Evolutionary conservation across 2,888 invertebrate genomes (phyloP).

Genomic region (Gryllus longicercus): DNA sequence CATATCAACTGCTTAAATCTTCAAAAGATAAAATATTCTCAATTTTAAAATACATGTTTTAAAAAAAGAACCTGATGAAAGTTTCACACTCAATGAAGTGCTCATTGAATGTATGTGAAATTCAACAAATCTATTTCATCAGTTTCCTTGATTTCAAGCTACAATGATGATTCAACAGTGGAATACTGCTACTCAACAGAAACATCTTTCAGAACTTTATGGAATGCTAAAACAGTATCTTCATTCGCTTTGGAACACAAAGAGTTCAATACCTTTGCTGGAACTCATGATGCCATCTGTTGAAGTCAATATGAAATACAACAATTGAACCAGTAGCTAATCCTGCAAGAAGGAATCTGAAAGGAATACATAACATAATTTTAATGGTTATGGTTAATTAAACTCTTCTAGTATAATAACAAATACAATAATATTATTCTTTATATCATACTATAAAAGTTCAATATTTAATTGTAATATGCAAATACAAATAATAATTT

Average conservation of each 20-base stretch:
- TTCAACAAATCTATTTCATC: conserved; percentile 22
- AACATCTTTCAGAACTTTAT: background rate
- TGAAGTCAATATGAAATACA: conserved; percentile 99
- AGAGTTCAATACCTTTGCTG: conserved; percentile 79
- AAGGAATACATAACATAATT: conserved; percentile 35
- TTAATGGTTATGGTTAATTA: background rate
- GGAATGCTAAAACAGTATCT: conserved; percentile 18
- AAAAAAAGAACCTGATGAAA: conserved; percentile 20
- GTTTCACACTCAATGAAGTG: background rate
- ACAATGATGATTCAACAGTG: conserved; percentile 20
- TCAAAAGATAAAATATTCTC: conserved; percentile 18
- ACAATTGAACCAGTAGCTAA: conserved; percentile 96
- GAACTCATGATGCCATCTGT: conserved; percentile 95
- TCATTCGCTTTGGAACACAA: background rate
- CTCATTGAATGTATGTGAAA: conserved; percentile 20
- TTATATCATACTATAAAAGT: background rate
- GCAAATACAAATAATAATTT: background rate
- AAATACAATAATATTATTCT: background rate
- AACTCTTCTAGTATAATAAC: background rate
- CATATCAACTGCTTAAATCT: conserved; percentile 3
- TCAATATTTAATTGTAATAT: background rate
- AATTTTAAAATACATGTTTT: conserved; percentile 11
- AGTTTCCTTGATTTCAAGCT: conserved; percentile 18
- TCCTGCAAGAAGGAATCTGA: conserved; percentile 94
- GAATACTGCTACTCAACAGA: conserved; percentile 22